These are phyloP conservation scores for Notothenia coriiceps DNA, from an alignment of 2,113 vertebrate species.

Conservation along the genomic window DNA sequence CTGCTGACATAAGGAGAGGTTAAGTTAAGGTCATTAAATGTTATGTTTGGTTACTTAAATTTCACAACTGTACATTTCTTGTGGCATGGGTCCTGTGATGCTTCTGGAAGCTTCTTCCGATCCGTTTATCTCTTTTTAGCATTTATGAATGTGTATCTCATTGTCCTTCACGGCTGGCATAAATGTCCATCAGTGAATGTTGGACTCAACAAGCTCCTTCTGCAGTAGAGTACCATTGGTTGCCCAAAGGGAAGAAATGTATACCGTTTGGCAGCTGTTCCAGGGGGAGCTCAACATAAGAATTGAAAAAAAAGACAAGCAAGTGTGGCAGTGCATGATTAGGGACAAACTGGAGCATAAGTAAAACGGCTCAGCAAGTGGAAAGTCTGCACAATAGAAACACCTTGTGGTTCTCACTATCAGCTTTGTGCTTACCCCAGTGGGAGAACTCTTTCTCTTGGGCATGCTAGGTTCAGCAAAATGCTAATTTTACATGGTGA, in stretches of 20 bases:
- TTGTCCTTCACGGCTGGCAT: background rate
- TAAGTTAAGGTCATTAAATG: slow-evolving; percentile 23
- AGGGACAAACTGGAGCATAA: slow-evolving; percentile 6
- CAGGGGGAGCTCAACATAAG: background rate
- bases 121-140: background rate
- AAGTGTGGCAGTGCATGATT: slow-evolving; percentile 6
- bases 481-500: background rate
- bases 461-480: background rate
- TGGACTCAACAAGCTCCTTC: background rate
- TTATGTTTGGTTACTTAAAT: slow-evolving; percentile 15
- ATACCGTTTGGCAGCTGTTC: slow-evolving; percentile 3
- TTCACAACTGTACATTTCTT: slow-evolving; percentile 30
- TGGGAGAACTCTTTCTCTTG: background rate
- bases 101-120: background rate
- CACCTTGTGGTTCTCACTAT: background rate
- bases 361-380: slow-evolving; percentile 8
- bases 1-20: background rate
- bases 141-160: slow-evolving; percentile 6
- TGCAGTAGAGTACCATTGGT: background rate
- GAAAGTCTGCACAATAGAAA: background rate
- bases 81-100: background rate
- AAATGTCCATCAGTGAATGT: slow-evolving; percentile 17
- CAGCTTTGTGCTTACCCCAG: background rate
- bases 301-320: slow-evolving; percentile 1
- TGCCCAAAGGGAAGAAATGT: background rate